phyloP scores from a whole-genome alignment of 1,140 invertebrate genomes.

The Colletes latitarsis region DNA sequence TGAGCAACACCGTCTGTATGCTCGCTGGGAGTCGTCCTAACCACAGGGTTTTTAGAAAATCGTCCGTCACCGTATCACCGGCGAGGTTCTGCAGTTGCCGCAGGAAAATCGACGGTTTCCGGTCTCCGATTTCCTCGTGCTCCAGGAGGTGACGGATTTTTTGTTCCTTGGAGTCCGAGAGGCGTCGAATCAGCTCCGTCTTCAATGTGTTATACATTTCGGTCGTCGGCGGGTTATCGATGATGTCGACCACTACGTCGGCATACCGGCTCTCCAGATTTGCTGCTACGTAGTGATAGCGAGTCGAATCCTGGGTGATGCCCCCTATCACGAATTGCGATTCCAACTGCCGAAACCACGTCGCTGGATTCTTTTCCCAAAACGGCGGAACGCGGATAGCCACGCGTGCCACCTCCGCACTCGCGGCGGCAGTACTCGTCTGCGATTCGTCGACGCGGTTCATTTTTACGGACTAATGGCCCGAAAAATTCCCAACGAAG shows the following conservation, averaged over 20 bases:
- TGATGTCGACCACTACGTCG: slow-evolving; percentile 35
- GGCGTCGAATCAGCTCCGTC: slow-evolving; percentile 57
- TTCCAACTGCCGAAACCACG: neutral
- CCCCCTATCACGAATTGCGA: neutral
- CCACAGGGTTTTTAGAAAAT: neutral
- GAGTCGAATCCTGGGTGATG: neutral
- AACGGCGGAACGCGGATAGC: neutral
- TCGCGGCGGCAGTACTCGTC: too few relatives aligned
- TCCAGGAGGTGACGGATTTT: slow-evolving; percentile 62
- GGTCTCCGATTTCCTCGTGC: too few relatives aligned
- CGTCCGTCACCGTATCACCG: neutral
- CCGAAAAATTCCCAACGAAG: too few relatives aligned
- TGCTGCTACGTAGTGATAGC: neutral
- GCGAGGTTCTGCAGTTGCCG: too few relatives aligned
- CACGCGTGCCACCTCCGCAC: neutral
- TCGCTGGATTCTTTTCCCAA: too few relatives aligned
- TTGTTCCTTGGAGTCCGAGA: slow-evolving; percentile 60
- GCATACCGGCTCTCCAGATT: slow-evolving; percentile 6
- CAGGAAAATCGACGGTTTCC: too few relatives aligned
- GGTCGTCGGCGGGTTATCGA: slow-evolving; percentile 23
- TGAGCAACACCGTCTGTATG: neutral
- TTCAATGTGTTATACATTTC: slow-evolving; percentile 63
- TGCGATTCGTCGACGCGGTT: too few relatives aligned
- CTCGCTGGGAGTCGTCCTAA: neutral
- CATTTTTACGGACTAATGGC: too few relatives aligned